Evolutionary conservation across 1,140 invertebrate genomes (phyloP).

Genomic region (Zaprionus vittiger): DNA sequence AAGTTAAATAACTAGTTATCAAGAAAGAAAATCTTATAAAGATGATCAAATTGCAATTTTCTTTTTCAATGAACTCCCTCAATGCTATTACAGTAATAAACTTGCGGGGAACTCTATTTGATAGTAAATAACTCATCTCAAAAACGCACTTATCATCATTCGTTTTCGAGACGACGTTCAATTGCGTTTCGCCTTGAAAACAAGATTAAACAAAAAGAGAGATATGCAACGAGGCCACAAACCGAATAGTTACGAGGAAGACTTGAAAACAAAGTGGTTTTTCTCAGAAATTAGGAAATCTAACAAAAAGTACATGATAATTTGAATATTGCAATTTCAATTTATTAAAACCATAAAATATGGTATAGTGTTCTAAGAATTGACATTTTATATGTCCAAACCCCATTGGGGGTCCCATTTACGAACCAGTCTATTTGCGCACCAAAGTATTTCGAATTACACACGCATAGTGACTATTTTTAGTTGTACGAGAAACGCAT

Average conservation of each 20-base stretch:
- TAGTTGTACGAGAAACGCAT: slow-evolving; percentile 54
- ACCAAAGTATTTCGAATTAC: slow-evolving; percentile 19
- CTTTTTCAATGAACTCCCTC: neutral
- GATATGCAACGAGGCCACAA: slow-evolving; percentile 17
- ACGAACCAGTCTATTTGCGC: neutral
- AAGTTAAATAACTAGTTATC: neutral
- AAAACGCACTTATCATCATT: slow-evolving; percentile 19
- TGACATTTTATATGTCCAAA: neutral
- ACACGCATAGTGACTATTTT: slow-evolving; percentile 50
- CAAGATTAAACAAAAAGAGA: slow-evolving; percentile 29
- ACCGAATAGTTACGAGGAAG: neutral
- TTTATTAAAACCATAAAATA: neutral
- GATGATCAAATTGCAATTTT: neutral
- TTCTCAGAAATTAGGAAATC: neutral
- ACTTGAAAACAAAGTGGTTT: neutral
- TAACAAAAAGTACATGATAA: neutral
- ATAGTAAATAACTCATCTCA: slow-evolving; percentile 19
- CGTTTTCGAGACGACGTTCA: slow-evolving; percentile 50
- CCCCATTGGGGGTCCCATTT: neutral
- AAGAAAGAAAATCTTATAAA: neutral
- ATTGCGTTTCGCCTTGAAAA: slow-evolving; percentile 61
- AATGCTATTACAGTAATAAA: neutral
- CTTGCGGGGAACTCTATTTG: neutral
- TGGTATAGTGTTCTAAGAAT: neutral
- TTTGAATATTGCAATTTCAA: neutral